phyloP scores from a whole-genome alignment of 2,888 invertebrate species.

The Noctua fimbriata region DNA sequence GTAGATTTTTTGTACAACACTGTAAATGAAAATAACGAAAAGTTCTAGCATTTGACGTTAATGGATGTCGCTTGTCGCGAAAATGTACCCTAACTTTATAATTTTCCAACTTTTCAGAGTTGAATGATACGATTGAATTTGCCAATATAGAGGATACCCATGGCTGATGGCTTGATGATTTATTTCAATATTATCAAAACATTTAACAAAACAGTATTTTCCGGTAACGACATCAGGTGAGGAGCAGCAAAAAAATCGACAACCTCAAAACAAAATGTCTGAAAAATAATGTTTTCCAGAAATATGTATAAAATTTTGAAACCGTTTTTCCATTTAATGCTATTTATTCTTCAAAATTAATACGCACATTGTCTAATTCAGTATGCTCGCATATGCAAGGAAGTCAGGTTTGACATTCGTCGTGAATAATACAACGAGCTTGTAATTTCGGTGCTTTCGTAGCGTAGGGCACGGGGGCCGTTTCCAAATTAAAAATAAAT shows the following conservation, averaged over 20 bases:
- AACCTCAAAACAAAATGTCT: no score
- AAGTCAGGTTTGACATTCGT: slow-evolving; percentile 32
- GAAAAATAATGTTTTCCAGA: not conserved
- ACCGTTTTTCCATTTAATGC: not conserved
- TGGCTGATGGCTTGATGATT: slow-evolving; percentile 13
- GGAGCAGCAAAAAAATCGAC: no score
- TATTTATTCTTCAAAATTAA: slow-evolving; percentile 26
- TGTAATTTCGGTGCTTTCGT: slow-evolving; percentile 48
- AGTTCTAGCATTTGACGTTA: slow-evolving; percentile 4
- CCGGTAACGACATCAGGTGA: not conserved
- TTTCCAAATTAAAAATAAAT: slow-evolving; percentile 83
- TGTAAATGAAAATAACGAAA: slow-evolving; percentile 19
- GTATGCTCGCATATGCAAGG: slow-evolving; percentile 28
- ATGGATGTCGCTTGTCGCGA: slow-evolving; percentile 4
- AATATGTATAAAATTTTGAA: not conserved
- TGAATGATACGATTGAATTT: slow-evolving; percentile 24
- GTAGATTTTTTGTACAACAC: not conserved
- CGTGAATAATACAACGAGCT: slow-evolving; percentile 50
- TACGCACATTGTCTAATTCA: slow-evolving; percentile 30
- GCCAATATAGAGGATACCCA: not conserved
- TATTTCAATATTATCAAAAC: not conserved
- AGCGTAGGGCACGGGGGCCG: slow-evolving; percentile 42
- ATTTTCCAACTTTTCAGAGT: slow-evolving; percentile 42
- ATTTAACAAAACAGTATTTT: not conserved
- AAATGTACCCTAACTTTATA: slow-evolving; percentile 52